Percentiles rank a stretch among this genome's conserved stretches.
These are phyloP conservation scores for Sternotherus odoratus DNA, from an alignment of 2,797 vertebrate genomes.

Conservation along the genomic window DNA sequence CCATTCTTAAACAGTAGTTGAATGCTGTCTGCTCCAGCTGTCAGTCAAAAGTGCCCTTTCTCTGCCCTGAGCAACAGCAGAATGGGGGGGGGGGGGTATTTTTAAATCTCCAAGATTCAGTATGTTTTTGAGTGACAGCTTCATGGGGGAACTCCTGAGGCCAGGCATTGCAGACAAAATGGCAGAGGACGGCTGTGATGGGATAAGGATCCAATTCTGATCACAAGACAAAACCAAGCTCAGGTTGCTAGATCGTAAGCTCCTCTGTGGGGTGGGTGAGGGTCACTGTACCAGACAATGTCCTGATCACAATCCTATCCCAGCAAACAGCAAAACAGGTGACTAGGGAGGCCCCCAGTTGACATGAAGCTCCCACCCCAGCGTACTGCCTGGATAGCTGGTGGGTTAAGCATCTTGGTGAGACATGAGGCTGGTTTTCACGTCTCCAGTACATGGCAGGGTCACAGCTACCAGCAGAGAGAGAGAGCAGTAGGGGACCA, in stretches of 20 bases:
- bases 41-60: background rate
- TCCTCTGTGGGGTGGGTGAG: too few relatives aligned
- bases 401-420: background rate
- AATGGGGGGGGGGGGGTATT: background rate
- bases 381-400: background rate
- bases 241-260: background rate
- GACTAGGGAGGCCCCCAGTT: background rate
- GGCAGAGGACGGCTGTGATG: background rate
- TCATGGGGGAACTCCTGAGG: accelerated
- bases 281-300: background rate
- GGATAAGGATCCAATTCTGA: background rate
- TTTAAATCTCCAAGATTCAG: background rate
- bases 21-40: background rate
- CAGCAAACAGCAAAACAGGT: background rate
- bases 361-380: background rate
- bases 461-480: too few relatives aligned
- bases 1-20: background rate
- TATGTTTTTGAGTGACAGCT: background rate
- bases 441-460: too few relatives aligned
- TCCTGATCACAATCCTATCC: background rate
- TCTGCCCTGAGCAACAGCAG: background rate
- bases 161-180: background rate
- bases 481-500: background rate
- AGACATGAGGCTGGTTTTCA: background rate
- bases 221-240: too few relatives aligned